Percentiles rank a stretch among this genome's conserved stretches.
phyloP scores from a whole-genome alignment of 1,140 invertebrate species.

The Drosophila mauritiana region DNA sequence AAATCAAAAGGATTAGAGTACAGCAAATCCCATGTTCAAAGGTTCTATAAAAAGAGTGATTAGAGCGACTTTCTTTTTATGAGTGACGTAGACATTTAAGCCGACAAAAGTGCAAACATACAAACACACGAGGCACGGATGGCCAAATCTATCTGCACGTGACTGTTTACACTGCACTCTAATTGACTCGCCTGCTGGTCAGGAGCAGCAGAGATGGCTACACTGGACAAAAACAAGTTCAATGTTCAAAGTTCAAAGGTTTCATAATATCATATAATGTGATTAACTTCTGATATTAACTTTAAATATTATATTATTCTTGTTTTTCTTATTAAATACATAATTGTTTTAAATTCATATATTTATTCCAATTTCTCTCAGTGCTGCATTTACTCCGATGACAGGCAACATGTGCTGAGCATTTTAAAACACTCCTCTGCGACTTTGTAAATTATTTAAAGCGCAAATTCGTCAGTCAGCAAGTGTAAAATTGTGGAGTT shows the following conservation, averaged over 20 bases:
- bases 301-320: neutral
- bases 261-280: neutral
- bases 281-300: too few species aligned
- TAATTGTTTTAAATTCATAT: neutral
- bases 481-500: slow-evolving; percentile 13
- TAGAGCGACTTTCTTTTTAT: neutral
- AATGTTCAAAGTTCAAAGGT: too few species aligned
- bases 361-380: neutral
- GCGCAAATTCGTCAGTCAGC: slow-evolving; percentile 21
- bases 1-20: neutral
- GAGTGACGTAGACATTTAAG: neutral
- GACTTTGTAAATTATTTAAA: slow-evolving; percentile 26
- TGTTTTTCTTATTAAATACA: neutral
- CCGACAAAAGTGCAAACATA: slow-evolving; percentile 1
- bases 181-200: slow-evolving; percentile 37
- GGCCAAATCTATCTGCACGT: slow-evolving; percentile 27
- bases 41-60: neutral
- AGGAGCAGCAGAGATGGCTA: neutral
- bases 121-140: neutral
- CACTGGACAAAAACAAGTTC: slow-evolving; percentile 7
- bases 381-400: slow-evolving; percentile 4
- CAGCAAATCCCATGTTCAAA: neutral
- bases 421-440: slow-evolving; percentile 20
- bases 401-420: slow-evolving; percentile 5
- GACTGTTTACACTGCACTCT: slow-evolving; percentile 40